Evolutionary conservation across 2,888 invertebrate genomes (phyloP).

Genomic region (Encarsia formosa): DNA sequence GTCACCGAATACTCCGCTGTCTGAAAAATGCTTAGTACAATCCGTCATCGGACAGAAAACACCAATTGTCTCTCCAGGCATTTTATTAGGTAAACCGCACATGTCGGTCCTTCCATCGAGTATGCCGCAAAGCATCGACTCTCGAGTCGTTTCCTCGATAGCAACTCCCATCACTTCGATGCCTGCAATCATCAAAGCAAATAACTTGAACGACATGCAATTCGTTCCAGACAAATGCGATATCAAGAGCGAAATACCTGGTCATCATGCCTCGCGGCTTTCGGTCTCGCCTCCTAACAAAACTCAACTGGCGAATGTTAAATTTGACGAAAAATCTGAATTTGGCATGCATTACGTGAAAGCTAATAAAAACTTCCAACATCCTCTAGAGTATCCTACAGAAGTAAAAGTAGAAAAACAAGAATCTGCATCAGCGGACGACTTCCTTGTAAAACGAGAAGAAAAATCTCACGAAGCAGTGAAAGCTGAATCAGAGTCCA

Average conservation of each 20-base stretch:
- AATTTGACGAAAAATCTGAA: conserved; percentile 30
- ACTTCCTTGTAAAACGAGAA: conserved; percentile 15
- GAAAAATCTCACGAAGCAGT: conserved; percentile 8
- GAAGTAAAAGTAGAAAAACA: conserved; percentile 32
- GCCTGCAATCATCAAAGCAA: neutral
- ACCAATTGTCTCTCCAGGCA: conserved; percentile 32
- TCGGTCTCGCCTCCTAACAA: conserved; percentile 15
- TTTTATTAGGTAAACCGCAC: conserved; percentile 33
- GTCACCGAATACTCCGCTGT: conserved; percentile 4
- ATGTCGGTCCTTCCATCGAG: conserved; percentile 39
- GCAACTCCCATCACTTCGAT: conserved; percentile 29
- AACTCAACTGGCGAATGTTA: conserved; percentile 19
- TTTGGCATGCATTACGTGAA: conserved; percentile 33
- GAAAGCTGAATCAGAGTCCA: conserved; percentile 25
- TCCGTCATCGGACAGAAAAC: conserved; percentile 26
- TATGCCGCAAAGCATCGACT: conserved; percentile 36
- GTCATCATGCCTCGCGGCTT: neutral
- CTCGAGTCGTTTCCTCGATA: conserved; percentile 33
- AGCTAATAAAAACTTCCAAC: conserved; percentile 31
- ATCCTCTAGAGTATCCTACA: conserved; percentile 6
- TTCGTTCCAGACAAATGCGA: neutral
- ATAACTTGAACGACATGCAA: neutral
- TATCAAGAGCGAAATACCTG: conserved; percentile 2
- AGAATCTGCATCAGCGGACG: conserved; percentile 18
- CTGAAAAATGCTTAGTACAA: conserved; percentile 14